Percentiles rank a stretch among this genome's conserved stretches.
Conservation (phyloP, 2,888 invertebrate genomes). For the Megamerina dolium region DNA sequence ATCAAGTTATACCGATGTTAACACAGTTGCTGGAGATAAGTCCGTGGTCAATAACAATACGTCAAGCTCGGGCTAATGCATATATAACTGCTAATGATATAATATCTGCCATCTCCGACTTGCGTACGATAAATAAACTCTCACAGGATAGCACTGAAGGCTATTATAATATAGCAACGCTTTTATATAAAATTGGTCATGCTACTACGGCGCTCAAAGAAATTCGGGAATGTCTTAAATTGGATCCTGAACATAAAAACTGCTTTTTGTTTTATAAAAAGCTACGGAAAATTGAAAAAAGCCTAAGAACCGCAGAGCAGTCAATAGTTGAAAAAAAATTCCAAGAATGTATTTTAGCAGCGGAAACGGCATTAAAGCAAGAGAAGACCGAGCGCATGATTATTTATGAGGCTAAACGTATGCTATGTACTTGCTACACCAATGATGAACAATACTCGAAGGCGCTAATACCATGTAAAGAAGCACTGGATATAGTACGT, state of each 20-base stretch:
- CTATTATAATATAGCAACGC: slow-evolving; percentile 58
- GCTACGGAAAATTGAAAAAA: slow-evolving; percentile 85
- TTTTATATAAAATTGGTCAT: slow-evolving; percentile 88
- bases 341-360: slow-evolving; percentile 62
- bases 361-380: slow-evolving; percentile 59
- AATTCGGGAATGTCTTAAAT: slow-evolving; percentile 91
- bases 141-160: slow-evolving; percentile 88
- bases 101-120: slow-evolving; percentile 82
- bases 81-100: slow-evolving; percentile 73
- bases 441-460: slow-evolving; percentile 64
- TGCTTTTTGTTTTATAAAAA: slow-evolving; percentile 96
- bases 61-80: slow-evolving; percentile 82
- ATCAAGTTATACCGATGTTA: slow-evolving; percentile 59
- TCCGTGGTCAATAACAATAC: slow-evolving; percentile 81
- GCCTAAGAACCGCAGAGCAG: slow-evolving; percentile 61
- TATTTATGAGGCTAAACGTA: slow-evolving; percentile 65
- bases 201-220: slow-evolving; percentile 86
- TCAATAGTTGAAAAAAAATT: slow-evolving; percentile 59
- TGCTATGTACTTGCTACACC: slow-evolving; percentile 74
- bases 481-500: slow-evolving; percentile 68
- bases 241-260: slow-evolving; percentile 95
- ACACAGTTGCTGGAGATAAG: slow-evolving; percentile 68
- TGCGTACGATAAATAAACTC: slow-evolving; percentile 83
- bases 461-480: slow-evolving; percentile 71
- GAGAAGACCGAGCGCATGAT: slow-evolving; percentile 69